These are phyloP conservation scores for Julus scandinavius DNA, from an alignment of 2,888 invertebrate genomes.

Conservation along the genomic window DNA sequence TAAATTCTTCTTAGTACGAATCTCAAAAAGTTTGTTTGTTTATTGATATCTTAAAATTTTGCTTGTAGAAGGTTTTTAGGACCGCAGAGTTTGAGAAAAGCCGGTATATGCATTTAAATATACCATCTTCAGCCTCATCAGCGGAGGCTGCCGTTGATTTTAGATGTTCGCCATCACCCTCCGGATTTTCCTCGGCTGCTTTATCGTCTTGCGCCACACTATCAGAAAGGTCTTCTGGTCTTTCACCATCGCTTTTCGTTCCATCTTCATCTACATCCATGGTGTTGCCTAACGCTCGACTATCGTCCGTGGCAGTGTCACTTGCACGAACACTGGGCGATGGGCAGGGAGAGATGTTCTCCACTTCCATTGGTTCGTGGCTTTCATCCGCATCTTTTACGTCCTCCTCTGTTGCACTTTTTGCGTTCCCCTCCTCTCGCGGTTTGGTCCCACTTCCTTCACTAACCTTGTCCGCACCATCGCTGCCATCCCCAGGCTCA, in stretches of 20 bases:
- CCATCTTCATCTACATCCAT: conserved; percentile 41
- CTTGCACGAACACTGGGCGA: background rate
- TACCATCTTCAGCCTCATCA: conserved; percentile 1
- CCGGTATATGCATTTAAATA: too few species aligned
- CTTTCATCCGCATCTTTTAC: background rate
- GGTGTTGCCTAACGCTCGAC: background rate
- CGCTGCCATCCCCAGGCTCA: background rate
- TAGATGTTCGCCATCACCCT: background rate
- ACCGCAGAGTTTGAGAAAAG: too few species aligned
- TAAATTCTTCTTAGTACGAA: too few species aligned
- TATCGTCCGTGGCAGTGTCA: background rate
- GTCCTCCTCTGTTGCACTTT: background rate
- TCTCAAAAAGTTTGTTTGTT: too few species aligned
- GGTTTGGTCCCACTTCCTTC: background rate
- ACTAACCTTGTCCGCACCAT: background rate
- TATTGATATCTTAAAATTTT: too few species aligned
- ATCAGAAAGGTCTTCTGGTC: background rate
- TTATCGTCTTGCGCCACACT: background rate
- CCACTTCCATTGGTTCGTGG: background rate
- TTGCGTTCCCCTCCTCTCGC: background rate
- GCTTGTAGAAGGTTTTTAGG: too few species aligned
- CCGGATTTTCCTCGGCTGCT: background rate
- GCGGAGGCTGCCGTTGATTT: background rate
- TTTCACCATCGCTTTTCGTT: background rate
- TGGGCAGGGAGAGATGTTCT: background rate